Evolutionary conservation across 2,888 invertebrate genomes (phyloP), one percentile per base, ranked within the genome.

Genomic region (Athalia cordata): DNA sequence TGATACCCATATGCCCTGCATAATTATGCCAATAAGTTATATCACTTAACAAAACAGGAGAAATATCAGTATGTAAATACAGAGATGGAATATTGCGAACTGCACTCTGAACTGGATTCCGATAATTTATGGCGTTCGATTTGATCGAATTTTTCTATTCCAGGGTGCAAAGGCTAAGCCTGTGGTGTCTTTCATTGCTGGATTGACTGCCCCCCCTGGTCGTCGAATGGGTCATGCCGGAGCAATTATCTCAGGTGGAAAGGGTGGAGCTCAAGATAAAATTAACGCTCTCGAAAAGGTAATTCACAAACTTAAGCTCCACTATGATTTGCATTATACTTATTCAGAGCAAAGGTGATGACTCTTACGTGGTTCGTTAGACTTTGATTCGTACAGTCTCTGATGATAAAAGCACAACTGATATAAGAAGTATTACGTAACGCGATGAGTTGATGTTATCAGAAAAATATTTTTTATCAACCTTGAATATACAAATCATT

Each of bases 221-320:
- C 93, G 99, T 86, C 93, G 99, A 89, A 99, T 99, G 99, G 99
- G 99, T 64, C 99, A 99, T 90, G 99, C 99, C 80, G 99, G 99
- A 83, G 99, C 99, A 82, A 99, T 99, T 87, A 99, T 99, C 89
- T 97, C 99, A 0, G 99, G 99, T 13, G 99, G 99, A 72, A 99
- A 99, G 90, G 99, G 99, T 81, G 98, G 98, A 77, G 99, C 99
- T 79, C 95, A 96, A 91, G 99, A 98, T 89, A 99, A 99, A 92
- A 99, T 99, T 83, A 95, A 96, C 86, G 98, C 99, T 79, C 92
- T 99, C 81, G 96, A 96, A 91, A 95, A 95, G 89, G 92, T 92
- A 43, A 29, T 52, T 13, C 4, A 29, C 8, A 11, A 11, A 6
- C 50, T 15, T 52, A 5, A 55, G 9, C 52, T 0, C 43, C 29